These are phyloP conservation scores for Copidosoma aretas DNA, from an alignment of 2,888 invertebrate species.

Conservation along the genomic window DNA sequence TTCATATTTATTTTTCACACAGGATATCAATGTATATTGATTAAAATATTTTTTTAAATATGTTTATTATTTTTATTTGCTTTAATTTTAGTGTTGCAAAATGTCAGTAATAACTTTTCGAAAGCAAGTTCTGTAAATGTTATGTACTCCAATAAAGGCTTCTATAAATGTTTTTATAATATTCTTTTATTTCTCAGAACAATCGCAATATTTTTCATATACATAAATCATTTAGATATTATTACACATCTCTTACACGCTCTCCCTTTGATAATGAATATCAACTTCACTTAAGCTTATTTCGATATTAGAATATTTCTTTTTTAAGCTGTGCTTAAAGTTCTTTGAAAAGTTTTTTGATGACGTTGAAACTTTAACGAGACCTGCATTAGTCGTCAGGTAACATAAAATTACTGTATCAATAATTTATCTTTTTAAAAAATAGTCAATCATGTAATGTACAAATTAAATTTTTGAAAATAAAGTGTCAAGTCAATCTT, in stretches of 20 bases:
- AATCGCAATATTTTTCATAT: slow-evolving; percentile 37
- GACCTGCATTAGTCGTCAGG: slow-evolving; percentile 13
- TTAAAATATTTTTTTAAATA: too few species aligned
- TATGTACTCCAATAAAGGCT: background rate
- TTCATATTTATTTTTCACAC: background rate
- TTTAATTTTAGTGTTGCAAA: too few species aligned
- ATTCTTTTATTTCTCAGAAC: slow-evolving; percentile 31
- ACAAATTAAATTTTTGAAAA: background rate
- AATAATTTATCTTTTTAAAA: slow-evolving; percentile 1
- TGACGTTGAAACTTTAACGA: slow-evolving; percentile 10
- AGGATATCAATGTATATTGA: background rate
- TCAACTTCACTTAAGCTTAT: slow-evolving; percentile 23
- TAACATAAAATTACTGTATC: background rate
- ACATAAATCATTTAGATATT: slow-evolving; percentile 40
- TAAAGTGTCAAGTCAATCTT: background rate
- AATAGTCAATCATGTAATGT: slow-evolving; percentile 2
- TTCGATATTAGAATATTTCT: slow-evolving; percentile 7
- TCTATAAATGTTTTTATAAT: slow-evolving; percentile 23
- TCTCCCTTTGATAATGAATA: slow-evolving; percentile 34
- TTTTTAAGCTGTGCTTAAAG: slow-evolving; percentile 2
- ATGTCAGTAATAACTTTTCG: too few species aligned
- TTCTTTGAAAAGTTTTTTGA: too few species aligned
- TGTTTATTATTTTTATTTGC: too few species aligned
- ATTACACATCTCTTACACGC: slow-evolving; percentile 39
- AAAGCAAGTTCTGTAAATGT: background rate